Base-by-base conservation (phyloP, 1,140 invertebrate species). In the Onthophagus taurus region DNA sequence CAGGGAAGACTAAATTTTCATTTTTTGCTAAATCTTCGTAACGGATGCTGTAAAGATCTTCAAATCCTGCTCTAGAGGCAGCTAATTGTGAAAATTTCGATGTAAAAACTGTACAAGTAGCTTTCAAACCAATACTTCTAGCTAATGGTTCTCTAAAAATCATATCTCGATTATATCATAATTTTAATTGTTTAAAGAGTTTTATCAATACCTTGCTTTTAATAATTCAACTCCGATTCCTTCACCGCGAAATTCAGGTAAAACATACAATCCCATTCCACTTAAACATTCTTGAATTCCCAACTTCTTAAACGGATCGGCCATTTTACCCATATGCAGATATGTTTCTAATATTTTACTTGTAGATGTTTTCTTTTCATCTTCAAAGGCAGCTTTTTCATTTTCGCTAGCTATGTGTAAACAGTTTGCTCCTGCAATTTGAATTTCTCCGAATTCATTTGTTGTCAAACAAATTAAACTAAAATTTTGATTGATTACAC, bases 1-100 rank as follows among this genome's bases (percentile, higher is more conserved):
- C 63, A 3, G 68, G 68, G 41, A 69, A 69, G 38, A 63, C 63
- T 0, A 65, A 61, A 18, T 58, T 54, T 24, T 59, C 20, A 16
- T 23, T 16, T 37, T 44, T 21, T 39, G 37, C 26, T 6, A 48
- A 35, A 2, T 44, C 35, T 13, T 9, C 33, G 24, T 50, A 52
- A 9, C 16, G n/a, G 12, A 50, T 11, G 23, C 16, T 12, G 18
- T 19, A 31, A 7, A 52, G 24, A 12, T 31, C 41, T 17, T 47
- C 33, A 24, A 50, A 50, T 9, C 51, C 51, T 3, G 36, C 30
- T 29, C 44, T 29, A 20, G 39, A 38, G 1, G 51, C 51, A 11
- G 47, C 23, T 6, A 24, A 23, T 42, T 52, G 51, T 8, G 51
- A 52, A 8, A 33, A 24, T 12, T 23, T 21, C 7, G 41, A 36